Base-by-base conservation (phyloP, 2,888 invertebrate genomes). In the Clostera curtula region DNA sequence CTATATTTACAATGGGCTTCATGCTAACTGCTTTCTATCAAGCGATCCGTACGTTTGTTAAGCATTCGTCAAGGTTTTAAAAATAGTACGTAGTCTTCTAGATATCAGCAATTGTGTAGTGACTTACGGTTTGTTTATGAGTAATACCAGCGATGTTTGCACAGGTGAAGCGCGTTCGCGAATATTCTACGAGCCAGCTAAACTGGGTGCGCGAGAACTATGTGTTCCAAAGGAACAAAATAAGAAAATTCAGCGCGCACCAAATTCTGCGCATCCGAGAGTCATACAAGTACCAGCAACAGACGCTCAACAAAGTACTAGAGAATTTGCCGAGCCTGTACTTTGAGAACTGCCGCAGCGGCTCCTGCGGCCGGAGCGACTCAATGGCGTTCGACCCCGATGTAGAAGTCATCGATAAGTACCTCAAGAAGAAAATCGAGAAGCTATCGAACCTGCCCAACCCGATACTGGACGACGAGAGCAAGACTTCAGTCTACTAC, bases 161-260 rank as follows among this genome's bases (percentile, higher is more conserved):
- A 29, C 87, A 96, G 93, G 93, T 96, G 40, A 92, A 93, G 66
- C 90, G 93, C 49, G 96, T 97, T 17, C 89, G 96, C 31, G 96
- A 96, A 59, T 97, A 97, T 69, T 96, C 97, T 10, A 92, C 93
- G 17, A 87, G 90, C 36, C 96, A 97, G 74, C 85, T 97, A 52
- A 95, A 95, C 73, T 94, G 95, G 91, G 94, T 97, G 45, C 88
- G 96, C 36, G 97, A 97, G 70, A 96, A 96, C 75, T 97, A 97
- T 77, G 93, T 96, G 64, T 94, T 94, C 86, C 97, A 97, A 74
- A 88, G 97, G 31, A 93, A 96, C 74, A 93, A 96, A 73, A 95
- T 97, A 42, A 87, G 96, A 24, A 97, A 97, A 73, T 97, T 97
- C 80, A 96, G 96, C 79, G 91, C 95, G 10, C 95, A 95, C 64